Base-by-base conservation (phyloP, 2,797 vertebrate species). In the Lacerta bilineata region DNA sequence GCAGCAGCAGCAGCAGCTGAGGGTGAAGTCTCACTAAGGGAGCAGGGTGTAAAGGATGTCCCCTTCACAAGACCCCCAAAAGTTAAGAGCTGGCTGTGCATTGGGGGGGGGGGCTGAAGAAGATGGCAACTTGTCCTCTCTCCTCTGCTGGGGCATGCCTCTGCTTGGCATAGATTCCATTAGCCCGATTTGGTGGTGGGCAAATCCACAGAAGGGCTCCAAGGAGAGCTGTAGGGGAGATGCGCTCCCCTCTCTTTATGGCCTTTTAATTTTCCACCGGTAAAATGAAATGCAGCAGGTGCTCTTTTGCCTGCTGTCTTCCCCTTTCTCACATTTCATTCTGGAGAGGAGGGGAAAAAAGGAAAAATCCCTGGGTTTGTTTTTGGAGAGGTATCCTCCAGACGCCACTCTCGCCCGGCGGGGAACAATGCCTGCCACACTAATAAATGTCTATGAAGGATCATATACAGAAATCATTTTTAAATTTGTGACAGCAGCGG, bases 311-410 rank as follows among this genome's bases (percentile, higher is more conserved):
- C 39, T 64, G 71, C 61, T 59, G 66, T 18, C 46, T 36, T 29
- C 50, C 86, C 36, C 8, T 41, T 87, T 68, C 87, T 50, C 79
- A 7, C 86, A 64, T 85, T 80, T 55, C 80, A 79, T 50, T 61
- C 89, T 64, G 83, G 85, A 87, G 68, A 76, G 33, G 68, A 76
- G 33, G 69, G 80, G 50, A 43, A 17, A 36, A 7, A 72, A 11
- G 8, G 10, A 64, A 18, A 59, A 82, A 20, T 64, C n/a, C 29
- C n/a, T 55, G 50, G 39, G 27, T 27, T 39, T 71, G 69, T 84
- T 91, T 91, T 93, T 86, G 68, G 36, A 93, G 79, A 94, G 91
- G 80, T 83, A 55, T 82, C 85, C 86, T 92, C 85, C 74, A 74
- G 89, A 84, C 82, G 8, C 25, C 1, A 1, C 87, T 86, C 20